Percentiles rank a stretch among this genome's conserved stretches.
Conservation (phyloP, 2,888 invertebrate genomes). For the Steinernema carpocapsae region DNA sequence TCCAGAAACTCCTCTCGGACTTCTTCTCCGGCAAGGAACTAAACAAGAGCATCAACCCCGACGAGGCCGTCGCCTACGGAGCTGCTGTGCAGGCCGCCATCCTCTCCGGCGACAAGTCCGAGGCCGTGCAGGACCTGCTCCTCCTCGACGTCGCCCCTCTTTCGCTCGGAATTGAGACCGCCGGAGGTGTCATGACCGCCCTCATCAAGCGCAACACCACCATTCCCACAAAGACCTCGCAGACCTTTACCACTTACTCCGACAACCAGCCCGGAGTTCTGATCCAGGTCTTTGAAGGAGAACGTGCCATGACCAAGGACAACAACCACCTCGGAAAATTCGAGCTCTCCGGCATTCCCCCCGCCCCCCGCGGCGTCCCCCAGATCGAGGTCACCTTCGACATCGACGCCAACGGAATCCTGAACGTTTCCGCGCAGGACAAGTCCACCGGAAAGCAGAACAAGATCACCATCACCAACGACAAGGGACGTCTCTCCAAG, state of each 20-base stretch:
- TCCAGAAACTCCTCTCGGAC: constrained; percentile 84
- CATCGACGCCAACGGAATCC: constrained; percentile 82
- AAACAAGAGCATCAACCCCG: constrained; percentile 80
- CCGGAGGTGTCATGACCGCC: constrained; percentile 90
- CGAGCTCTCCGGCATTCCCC: constrained; percentile 93
- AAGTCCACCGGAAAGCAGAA: constrained; percentile 75
- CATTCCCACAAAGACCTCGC: constrained; percentile 69
- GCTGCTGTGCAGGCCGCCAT: constrained; percentile 91
- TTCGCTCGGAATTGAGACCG: constrained; percentile 79
- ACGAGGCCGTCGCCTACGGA: constrained; percentile 97
- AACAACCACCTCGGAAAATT: constrained; percentile 92
- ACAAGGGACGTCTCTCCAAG: constrained; percentile 79
- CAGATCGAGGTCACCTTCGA: constrained; percentile 75
- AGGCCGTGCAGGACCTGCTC: constrained; percentile 44
- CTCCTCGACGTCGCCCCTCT: constrained; percentile 44
- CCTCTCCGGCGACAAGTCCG: constrained; percentile 72
- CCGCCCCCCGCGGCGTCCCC: constrained; percentile 88
- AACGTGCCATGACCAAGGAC: constrained; percentile 84
- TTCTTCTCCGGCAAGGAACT: constrained; percentile 86
- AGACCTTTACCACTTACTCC: constrained; percentile 83
- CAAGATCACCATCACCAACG: constrained; percentile 75
- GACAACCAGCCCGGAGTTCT: constrained; percentile 90
- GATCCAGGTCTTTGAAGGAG: constrained; percentile 75
- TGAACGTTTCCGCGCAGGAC: constrained; percentile 90
- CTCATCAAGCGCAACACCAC: constrained; percentile 77